Evolutionary conservation across 2,888 invertebrate species (phyloP).

Genomic region (Perizoma flavofasciatum): DNA sequence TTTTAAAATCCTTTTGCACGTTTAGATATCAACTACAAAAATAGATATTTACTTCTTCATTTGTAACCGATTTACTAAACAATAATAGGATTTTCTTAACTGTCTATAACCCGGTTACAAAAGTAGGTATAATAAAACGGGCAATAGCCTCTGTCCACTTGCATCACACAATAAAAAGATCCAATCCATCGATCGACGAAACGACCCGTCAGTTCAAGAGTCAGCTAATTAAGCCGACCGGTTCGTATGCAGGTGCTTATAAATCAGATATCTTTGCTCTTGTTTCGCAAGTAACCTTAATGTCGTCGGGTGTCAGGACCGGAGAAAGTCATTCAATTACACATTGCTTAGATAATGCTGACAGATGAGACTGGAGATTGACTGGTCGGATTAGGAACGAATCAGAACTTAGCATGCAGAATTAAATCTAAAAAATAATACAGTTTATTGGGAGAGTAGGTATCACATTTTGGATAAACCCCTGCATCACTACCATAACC

Average conservation of each 20-base stretch:
- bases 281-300: slow-evolving; percentile 30
- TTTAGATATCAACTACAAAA: too few relatives aligned
- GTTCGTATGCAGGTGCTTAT: slow-evolving; percentile 25
- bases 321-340: slow-evolving; percentile 61
- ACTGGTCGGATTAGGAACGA: background rate
- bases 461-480: too few relatives aligned
- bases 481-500: too few relatives aligned
- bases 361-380: slow-evolving; percentile 32
- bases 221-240: slow-evolving; percentile 34
- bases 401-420: background rate
- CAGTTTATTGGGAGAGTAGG: too few relatives aligned
- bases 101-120: too few relatives aligned
- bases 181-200: slow-evolving; percentile 29
- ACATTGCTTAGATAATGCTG: slow-evolving; percentile 43
- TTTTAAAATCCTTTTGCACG: too few relatives aligned
- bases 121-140: too few relatives aligned
- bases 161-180: slow-evolving; percentile 27
- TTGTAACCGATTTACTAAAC: too few relatives aligned
- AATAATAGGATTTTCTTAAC: too few relatives aligned
- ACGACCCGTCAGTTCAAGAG: slow-evolving; percentile 34
- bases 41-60: too few relatives aligned
- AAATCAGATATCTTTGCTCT: slow-evolving; percentile 25
- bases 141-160: slow-evolving; percentile 1
- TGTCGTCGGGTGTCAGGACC: slow-evolving; percentile 34
- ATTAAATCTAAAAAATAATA: too few relatives aligned